Conservation (phyloP, 2,888 invertebrate genomes). For the Sylvicola cinctus region DNA sequence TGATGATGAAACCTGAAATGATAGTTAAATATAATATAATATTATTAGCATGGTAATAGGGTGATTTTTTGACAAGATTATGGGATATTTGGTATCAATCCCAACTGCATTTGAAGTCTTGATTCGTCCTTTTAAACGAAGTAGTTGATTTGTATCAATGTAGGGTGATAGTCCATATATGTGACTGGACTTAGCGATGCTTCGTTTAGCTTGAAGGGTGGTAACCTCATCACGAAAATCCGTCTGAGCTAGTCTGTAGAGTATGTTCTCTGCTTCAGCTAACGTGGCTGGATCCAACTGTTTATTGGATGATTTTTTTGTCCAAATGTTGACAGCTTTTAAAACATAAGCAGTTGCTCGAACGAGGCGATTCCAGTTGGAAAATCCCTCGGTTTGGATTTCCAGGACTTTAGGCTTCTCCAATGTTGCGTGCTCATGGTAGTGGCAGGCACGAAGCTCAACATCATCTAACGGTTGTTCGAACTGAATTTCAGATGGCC, state of each 20-base stretch:
- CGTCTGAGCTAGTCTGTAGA: too few species aligned
- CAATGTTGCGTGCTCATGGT: not conserved
- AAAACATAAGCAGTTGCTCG: not conserved
- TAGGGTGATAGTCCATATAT: conserved; percentile 4
- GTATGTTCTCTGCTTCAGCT: too few species aligned
- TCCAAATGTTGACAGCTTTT: too few species aligned
- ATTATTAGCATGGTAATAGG: too few species aligned
- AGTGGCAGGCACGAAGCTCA: too few species aligned
- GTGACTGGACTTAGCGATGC: too few species aligned
- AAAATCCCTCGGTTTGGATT: not conserved
- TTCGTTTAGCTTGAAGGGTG: too few species aligned
- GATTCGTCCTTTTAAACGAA: conserved; percentile 3
- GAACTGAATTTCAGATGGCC: conserved; percentile 3
- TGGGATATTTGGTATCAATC: not conserved
- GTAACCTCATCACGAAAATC: too few species aligned
- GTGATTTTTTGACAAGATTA: too few species aligned
- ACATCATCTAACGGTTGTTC: not conserved
- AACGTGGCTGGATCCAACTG: too few species aligned
- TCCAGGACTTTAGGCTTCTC: not conserved
- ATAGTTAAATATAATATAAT: too few species aligned
- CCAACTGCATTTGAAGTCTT: not conserved
- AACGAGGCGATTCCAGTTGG: not conserved
- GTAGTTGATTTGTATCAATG: conserved; percentile 2
- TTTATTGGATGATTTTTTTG: too few species aligned
- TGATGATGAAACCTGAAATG: conserved; percentile 5